Base-by-base conservation (phyloP, 2,888 invertebrate genomes). In the Flexamia atlantica region DNA sequence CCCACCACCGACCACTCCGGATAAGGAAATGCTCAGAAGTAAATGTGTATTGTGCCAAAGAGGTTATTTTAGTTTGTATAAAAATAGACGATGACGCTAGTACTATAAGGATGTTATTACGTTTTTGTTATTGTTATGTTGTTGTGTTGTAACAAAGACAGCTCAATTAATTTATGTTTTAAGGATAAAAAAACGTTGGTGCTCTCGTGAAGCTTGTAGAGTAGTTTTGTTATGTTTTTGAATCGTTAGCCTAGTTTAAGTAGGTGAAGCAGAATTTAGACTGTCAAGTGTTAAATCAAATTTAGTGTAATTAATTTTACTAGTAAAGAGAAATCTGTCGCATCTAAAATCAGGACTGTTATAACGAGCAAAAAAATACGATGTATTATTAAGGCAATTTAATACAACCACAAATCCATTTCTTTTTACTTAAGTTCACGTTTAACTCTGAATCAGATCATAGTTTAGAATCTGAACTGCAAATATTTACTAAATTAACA, bases 41-140 rank as follows among this genome's bases (percentile, higher is more conserved):
- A 85, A 83, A 86, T 84, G 86, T 84, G 86, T 84, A 86, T 86
- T 85, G 87, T 87, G 87, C 87, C 87, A 87, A 87, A 87, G 87
- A 87, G 85, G 86, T 86, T 85, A 84, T 42, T 83, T n/a, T 85
- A 86, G 85, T 85, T 79, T 85, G 82, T 84, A 84, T 84, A 81
- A 74, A 84, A 74, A 76, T 57, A 53, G 57, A 57, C 30, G 57
- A 57, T 40, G 70, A 74, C 74, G 32, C 53, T 83, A 74, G 74
- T 72, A 14, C 74, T 83, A 74, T 57, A 36, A 74, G 20, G 32
- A 57, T 74, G 82, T 83, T 83, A 70, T 70, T 82, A 74, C 57
- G 57, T 83, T 83, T 83, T 83, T 83, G 82, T 83, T 83, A 60
- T 83, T 83, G 72, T 72, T 83, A 57, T 83, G 72, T 72, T 83